phyloP scores from a whole-genome alignment of 2,113 vertebrate species.

The Grammomys dolichurus region DNA sequence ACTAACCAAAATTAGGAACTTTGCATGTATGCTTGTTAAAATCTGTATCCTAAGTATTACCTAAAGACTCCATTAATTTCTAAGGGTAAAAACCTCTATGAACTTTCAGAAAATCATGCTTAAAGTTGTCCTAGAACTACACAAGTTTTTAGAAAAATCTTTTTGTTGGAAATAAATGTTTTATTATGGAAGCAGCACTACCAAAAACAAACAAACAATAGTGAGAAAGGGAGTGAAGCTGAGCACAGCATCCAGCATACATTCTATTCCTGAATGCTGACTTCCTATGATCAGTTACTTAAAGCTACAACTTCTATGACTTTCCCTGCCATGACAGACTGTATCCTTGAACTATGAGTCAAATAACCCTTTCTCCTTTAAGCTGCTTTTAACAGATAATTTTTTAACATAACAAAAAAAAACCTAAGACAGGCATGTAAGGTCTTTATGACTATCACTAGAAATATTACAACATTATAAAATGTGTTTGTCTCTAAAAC shows the following conservation, averaged over 20 bases:
- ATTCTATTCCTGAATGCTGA: background rate
- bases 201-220: background rate
- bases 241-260: background rate
- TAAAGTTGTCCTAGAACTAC: background rate
- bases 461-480: slow-evolving; percentile 40
- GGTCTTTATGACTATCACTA: slow-evolving; percentile 12
- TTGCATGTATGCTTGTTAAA: background rate
- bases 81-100: background rate
- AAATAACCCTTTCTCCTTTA: background rate
- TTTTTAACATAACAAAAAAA: background rate
- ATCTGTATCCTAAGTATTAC: background rate
- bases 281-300: background rate
- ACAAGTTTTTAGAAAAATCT: background rate
- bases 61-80: background rate
- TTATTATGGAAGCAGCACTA: background rate
- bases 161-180: background rate
- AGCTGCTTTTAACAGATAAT: background rate
- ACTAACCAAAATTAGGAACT: background rate
- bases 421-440: background rate
- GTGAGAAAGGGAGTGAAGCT: no score
- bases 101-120: background rate
- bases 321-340: background rate
- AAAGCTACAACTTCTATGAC: background rate
- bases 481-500: slow-evolving; percentile 25
- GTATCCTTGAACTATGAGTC: background rate